Percentiles rank a stretch among this genome's conserved stretches.
Evolutionary conservation across 2,113 vertebrate genomes (phyloP).

Genomic region (Hippocampus mohnikei): DNA sequence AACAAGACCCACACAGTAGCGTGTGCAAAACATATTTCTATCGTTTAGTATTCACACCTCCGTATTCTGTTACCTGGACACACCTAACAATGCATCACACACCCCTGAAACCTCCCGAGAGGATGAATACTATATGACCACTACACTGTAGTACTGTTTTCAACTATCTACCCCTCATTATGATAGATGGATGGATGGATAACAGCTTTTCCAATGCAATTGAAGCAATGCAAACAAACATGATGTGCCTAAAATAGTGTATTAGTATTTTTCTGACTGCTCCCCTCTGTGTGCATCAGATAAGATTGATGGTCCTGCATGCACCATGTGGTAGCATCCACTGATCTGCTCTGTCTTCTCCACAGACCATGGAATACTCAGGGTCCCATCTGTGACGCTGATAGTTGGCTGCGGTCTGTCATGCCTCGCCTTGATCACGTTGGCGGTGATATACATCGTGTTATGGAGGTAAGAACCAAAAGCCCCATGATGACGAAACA

Average conservation of each 20-base stretch:
- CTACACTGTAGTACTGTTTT: not conserved
- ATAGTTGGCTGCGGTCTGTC: constrained; percentile 98
- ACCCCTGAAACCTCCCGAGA: not conserved
- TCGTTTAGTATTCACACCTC: not conserved
- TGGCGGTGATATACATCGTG: constrained; percentile 92
- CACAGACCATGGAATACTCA: constrained; percentile 97
- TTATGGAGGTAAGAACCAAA: constrained; percentile 89
- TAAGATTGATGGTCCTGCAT: constrained; percentile 55
- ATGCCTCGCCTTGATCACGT: constrained; percentile 92
- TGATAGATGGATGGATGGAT: not conserved
- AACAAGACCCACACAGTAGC: not conserved
- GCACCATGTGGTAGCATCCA: constrained; percentile 45
- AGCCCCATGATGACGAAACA: not conserved
- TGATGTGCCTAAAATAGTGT: not conserved
- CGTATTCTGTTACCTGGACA: not conserved
- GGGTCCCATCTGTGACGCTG: constrained; percentile 95
- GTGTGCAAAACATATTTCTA: not conserved
- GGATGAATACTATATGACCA: not conserved
- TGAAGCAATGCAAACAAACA: not conserved
- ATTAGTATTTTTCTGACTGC: constrained; percentile 52
- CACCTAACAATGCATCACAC: not conserved
- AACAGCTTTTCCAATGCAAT: not conserved
- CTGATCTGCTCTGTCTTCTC: constrained; percentile 62
- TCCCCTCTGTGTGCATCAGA: constrained; percentile 42
- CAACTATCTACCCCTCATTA: not conserved